phyloP scores from a whole-genome alignment of 2,113 vertebrate species.

The Colius striatus region DNA sequence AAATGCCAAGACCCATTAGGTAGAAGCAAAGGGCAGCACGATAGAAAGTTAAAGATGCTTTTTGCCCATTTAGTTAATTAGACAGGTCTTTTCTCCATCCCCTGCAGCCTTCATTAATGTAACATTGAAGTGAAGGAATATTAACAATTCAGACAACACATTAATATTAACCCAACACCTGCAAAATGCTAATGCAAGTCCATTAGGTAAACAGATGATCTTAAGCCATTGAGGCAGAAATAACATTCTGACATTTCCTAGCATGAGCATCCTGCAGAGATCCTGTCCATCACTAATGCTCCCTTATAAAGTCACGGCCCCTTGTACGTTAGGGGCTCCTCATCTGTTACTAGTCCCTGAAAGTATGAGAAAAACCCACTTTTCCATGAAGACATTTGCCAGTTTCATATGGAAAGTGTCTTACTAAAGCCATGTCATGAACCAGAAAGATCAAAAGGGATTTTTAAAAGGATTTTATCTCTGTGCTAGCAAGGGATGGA shows the following conservation, averaged over 20 bases:
- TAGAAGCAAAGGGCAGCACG: slow-evolving; percentile 37
- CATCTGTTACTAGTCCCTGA: neutral
- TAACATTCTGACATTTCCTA: slow-evolving; percentile 63
- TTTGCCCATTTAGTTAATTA: slow-evolving; percentile 66
- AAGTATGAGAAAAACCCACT: slow-evolving; percentile 17
- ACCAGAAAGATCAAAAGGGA: slow-evolving; percentile 54
- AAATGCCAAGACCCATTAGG: slow-evolving; percentile 58
- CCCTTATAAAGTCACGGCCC: neutral
- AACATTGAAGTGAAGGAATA: slow-evolving; percentile 38
- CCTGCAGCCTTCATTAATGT: slow-evolving; percentile 50
- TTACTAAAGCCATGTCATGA: slow-evolving; percentile 14
- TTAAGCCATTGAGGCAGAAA: slow-evolving; percentile 46
- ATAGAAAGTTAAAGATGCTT: slow-evolving; percentile 63
- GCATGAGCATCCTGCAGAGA: slow-evolving; percentile 11
- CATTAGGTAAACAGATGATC: slow-evolving; percentile 51
- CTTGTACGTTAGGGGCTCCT: neutral
- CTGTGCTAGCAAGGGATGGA: slow-evolving; percentile 31
- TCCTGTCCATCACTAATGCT: neutral
- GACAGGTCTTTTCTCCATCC: slow-evolving; percentile 27
- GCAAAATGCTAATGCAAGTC: slow-evolving; percentile 59
- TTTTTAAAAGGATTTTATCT: slow-evolving; percentile 53
- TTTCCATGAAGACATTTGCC: slow-evolving; percentile 9
- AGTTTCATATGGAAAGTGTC: slow-evolving; percentile 25
- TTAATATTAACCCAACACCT: slow-evolving; percentile 61
- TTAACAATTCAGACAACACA: slow-evolving; percentile 60